A percentile compares a stretch with the other conserved stretches of the same genome.
Evolutionary conservation across 2,113 vertebrate species (phyloP).

Genomic region (Calyptomena viridis): DNA sequence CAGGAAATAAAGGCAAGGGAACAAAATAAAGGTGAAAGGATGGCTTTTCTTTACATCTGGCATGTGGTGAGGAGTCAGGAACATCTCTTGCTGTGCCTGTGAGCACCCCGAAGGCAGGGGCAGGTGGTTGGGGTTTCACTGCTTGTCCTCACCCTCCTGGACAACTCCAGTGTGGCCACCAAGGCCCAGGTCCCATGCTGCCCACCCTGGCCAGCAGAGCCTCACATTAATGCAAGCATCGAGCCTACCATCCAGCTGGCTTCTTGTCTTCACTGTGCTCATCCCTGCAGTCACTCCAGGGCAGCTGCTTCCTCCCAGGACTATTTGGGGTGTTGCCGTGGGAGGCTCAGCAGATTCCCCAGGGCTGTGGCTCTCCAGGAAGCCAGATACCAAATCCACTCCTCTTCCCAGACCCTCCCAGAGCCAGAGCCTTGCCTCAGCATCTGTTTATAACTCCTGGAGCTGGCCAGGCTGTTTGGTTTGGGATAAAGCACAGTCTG

Average conservation of each 20-base stretch:
- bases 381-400: slow-evolving; percentile 50
- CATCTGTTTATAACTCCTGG: slow-evolving; percentile 62
- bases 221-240: fast-evolving
- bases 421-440: slow-evolving; percentile 34
- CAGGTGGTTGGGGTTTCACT: background rate
- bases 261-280: background rate
- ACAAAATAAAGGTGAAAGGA: background rate
- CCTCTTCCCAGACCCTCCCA: slow-evolving; percentile 55
- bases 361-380: slow-evolving; percentile 38
- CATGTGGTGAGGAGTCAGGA: background rate
- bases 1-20: background rate
- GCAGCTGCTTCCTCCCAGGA: slow-evolving; percentile 6
- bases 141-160: background rate
- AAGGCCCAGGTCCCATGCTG: background rate
- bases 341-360: slow-evolving; percentile 30
- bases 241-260: background rate
- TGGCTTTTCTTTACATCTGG: background rate
- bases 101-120: background rate
- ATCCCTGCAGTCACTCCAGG: background rate
- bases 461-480: slow-evolving; percentile 56
- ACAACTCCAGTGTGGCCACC: background rate
- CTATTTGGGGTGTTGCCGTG: slow-evolving; percentile 20
- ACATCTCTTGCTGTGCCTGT: background rate
- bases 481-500: slow-evolving; percentile 58
- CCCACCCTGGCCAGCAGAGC: background rate